Evolutionary conservation across 1,140 invertebrate species (phyloP).

Genomic region (Proales similis): DNA sequence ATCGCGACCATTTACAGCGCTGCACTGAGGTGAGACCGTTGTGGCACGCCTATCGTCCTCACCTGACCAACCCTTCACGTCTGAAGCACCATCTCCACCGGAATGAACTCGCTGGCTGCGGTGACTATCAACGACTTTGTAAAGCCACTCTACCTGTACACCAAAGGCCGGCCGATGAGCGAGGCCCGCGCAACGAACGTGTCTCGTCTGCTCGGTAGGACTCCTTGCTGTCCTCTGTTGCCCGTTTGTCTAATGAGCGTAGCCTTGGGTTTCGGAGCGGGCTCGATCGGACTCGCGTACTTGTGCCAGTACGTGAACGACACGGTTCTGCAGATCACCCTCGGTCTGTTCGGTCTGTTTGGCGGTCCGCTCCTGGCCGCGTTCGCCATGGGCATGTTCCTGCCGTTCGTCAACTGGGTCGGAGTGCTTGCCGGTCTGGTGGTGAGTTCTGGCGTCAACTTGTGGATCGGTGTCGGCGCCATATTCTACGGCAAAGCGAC

Average conservation of each 20-base stretch:
- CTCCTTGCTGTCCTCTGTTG: no score
- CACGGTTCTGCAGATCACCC: constrained; percentile 43
- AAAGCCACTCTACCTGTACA: constrained; percentile 12
- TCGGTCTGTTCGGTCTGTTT: constrained; percentile 48
- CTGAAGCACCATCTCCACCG: constrained; percentile 82
- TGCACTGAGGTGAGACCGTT: constrained; percentile 61
- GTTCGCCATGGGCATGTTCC: not conserved
- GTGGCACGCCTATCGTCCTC: not conserved
- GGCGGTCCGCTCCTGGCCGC: constrained; percentile 45
- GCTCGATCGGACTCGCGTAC: constrained; percentile 44
- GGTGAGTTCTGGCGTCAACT: not conserved
- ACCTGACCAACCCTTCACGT: constrained; percentile 39
- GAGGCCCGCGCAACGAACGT: not conserved
- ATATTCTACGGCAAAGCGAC: not conserved
- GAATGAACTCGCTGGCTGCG: constrained; percentile 78
- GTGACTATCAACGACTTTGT: constrained; percentile 72
- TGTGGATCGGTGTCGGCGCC: not conserved
- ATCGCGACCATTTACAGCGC: constrained; percentile 78
- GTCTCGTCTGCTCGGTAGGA: not conserved
- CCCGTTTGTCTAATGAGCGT: no score
- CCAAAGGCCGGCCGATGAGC: not conserved
- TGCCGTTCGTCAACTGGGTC: not conserved
- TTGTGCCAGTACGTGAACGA: constrained; percentile 40
- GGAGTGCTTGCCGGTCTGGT: not conserved
- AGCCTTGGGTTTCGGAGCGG: constrained; percentile 41